phyloP scores from a whole-genome alignment of 2,888 invertebrate genomes.

The Phyto melanocephala region DNA sequence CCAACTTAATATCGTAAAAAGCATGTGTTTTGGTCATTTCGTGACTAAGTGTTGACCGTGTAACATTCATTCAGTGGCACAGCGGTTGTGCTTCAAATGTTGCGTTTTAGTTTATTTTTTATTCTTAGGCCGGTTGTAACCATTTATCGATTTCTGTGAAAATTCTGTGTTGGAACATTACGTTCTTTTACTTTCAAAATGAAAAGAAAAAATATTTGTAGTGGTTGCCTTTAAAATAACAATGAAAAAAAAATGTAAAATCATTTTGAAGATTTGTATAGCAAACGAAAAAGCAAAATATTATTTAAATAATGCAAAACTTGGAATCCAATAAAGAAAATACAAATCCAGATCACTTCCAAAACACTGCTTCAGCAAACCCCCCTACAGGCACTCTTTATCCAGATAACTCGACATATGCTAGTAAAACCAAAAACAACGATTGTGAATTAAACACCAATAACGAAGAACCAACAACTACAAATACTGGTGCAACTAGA shows the following conservation, averaged over 20 bases:
- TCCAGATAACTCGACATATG: slow-evolving; percentile 46
- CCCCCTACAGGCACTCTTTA: slow-evolving; percentile 40
- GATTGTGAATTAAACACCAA: background rate
- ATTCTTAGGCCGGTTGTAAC: slow-evolving; percentile 45
- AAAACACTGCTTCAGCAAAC: slow-evolving; percentile 53
- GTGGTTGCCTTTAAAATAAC: background rate
- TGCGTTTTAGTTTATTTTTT: slow-evolving; percentile 35
- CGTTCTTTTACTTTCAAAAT: background rate
- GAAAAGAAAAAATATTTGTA: background rate
- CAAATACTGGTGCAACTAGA: slow-evolving; percentile 42
- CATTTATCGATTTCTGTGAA: slow-evolving; percentile 59
- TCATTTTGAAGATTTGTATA: background rate
- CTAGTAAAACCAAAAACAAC: slow-evolving; percentile 42
- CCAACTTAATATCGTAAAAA: slow-evolving; percentile 43
- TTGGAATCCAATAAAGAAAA: slow-evolving; percentile 57
- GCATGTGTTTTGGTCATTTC: slow-evolving; percentile 74
- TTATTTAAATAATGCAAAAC: slow-evolving; percentile 67
- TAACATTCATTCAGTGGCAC: slow-evolving; percentile 14
- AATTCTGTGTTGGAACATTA: background rate
- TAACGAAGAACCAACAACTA: slow-evolving; percentile 16
- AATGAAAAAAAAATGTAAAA: slow-evolving; percentile 45
- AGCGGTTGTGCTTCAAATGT: slow-evolving; percentile 32
- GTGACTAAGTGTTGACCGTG: slow-evolving; percentile 71
- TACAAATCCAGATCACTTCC: slow-evolving; percentile 67
- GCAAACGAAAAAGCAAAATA: background rate